phyloP scores from a whole-genome alignment of 2,113 vertebrate species.

The Boulengeromyrus knoepffleri region DNA sequence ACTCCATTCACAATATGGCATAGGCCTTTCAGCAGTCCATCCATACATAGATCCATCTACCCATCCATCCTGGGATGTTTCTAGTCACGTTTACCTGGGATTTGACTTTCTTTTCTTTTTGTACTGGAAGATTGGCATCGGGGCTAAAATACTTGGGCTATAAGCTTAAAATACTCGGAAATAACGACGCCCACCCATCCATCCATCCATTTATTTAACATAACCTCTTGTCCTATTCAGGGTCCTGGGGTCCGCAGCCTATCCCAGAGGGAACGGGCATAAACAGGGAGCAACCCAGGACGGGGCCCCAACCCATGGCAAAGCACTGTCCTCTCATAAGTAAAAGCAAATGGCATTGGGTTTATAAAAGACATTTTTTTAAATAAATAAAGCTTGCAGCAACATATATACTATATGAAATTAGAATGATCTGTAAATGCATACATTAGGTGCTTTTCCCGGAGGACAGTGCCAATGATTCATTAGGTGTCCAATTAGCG shows the following conservation, averaged over 20 bases:
- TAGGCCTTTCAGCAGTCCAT: not conserved
- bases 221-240: not conserved
- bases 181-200: not conserved
- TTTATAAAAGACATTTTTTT: not conserved
- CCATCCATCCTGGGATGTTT: no score
- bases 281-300: not conserved
- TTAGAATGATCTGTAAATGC: not conserved
- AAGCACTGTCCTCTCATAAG: not conserved
- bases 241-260: not conserved
- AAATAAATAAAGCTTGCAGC: not conserved
- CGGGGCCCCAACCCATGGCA: not conserved
- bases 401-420: not conserved
- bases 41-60: not conserved
- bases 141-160: no score
- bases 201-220: not conserved
- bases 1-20: not conserved
- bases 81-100: no score
- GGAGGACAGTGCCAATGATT: not conserved
- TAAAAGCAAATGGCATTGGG: not conserved
- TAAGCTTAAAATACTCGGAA: no score
- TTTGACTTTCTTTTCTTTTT: no score
- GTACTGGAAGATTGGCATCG: no score
- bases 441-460: not conserved
- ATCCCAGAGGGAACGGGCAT: not conserved
- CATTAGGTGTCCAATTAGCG: not conserved